Evolutionary conservation across 2,113 vertebrate species (phyloP).

Genomic region (Calidris pugnax): DNA sequence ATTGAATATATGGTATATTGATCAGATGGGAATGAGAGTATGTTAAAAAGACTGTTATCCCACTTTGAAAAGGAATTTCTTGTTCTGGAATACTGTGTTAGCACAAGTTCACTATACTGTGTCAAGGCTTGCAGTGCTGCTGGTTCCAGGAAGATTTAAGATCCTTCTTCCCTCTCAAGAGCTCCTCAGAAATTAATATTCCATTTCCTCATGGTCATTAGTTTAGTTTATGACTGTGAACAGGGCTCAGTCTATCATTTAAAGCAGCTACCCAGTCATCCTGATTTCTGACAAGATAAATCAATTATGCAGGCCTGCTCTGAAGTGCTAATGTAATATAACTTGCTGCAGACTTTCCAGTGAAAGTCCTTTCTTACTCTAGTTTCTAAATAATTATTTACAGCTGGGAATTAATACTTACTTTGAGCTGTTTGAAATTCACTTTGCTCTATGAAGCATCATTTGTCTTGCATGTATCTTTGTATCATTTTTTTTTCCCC

Average conservation of each 20-base stretch:
- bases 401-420: background rate
- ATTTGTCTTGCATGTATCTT: background rate
- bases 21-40: background rate
- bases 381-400: background rate
- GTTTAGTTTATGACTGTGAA: background rate
- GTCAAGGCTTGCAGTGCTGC: background rate
- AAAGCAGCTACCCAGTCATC: background rate
- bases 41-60: background rate
- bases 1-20: background rate
- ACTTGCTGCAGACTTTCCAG: constrained; percentile 1
- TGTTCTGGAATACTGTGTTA: background rate
- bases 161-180: background rate
- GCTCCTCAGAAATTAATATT: background rate
- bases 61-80: background rate
- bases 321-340: constrained; percentile 39
- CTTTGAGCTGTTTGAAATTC: background rate
- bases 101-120: background rate
- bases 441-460: background rate
- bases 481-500: background rate
- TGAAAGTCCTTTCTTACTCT: background rate
- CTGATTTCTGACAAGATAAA: constrained; percentile 17
- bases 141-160: background rate
- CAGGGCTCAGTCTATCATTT: background rate
- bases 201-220: background rate
- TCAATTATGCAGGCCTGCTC: constrained; percentile 5